Conservation (phyloP, 2,888 invertebrate genomes). For the Subacronicta megacephala region DNA sequence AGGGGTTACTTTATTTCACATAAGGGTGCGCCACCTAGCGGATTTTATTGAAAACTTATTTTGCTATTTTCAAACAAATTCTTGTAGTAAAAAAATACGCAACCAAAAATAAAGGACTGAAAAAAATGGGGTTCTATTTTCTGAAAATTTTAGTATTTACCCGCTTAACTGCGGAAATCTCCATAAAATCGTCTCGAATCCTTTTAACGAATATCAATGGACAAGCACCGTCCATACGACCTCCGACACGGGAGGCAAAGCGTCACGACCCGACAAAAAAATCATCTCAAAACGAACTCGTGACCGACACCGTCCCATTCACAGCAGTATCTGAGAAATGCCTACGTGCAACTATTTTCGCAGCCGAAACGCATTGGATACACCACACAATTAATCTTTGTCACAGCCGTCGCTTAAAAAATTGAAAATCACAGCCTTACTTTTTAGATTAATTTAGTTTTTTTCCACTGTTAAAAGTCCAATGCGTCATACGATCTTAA, state of each 20-base stretch:
- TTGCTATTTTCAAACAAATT: not conserved
- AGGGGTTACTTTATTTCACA: too few relatives aligned
- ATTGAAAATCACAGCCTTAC: slow-evolving; percentile 29
- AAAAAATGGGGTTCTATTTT: too few relatives aligned
- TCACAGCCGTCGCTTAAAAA: slow-evolving; percentile 50
- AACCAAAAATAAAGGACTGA: too few relatives aligned
- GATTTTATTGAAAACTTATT: slow-evolving; percentile 10
- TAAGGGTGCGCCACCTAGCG: slow-evolving; percentile 19
- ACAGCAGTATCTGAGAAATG: slow-evolving; percentile 76
- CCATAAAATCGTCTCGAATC: not conserved
- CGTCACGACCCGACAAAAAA: slow-evolving; percentile 77
- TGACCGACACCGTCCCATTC: slow-evolving; percentile 77
- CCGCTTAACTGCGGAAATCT: not conserved
- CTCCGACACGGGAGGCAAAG: slow-evolving; percentile 83
- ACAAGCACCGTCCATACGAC: slow-evolving; percentile 67
- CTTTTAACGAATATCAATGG: slow-evolving; percentile 58
- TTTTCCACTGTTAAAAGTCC: too few relatives aligned
- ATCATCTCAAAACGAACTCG: slow-evolving; percentile 75
- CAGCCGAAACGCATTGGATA: slow-evolving; percentile 57
- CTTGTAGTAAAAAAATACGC: too few relatives aligned
- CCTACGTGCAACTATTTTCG: slow-evolving; percentile 82
- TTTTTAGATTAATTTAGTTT: slow-evolving; percentile 1
- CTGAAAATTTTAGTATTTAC: too few relatives aligned
- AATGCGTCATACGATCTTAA: too few relatives aligned
- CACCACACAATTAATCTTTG: slow-evolving; percentile 45